A percentile compares a stretch with the other conserved stretches of the same genome.
Evolutionary conservation across 2,888 invertebrate species (phyloP).

Genomic region (Cynaeus angustus): DNA sequence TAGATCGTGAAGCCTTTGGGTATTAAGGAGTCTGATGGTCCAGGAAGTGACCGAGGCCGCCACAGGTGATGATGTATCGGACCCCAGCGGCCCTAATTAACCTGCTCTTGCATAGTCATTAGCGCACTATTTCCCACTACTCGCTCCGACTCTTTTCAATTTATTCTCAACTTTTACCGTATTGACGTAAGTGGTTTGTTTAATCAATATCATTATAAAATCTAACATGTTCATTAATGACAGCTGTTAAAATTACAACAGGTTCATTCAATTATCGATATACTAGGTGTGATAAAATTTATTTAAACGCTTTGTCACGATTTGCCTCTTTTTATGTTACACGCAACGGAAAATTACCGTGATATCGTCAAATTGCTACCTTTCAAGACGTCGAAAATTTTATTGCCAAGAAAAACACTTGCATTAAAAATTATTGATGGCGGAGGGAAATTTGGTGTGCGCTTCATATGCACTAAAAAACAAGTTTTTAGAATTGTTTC

Average conservation of each 20-base stretch:
- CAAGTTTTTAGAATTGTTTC: too few species aligned
- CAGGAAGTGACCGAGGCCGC: constrained; percentile 56
- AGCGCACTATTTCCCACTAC: constrained; percentile 49
- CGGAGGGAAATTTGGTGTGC: too few species aligned
- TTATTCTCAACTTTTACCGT: constrained; percentile 46
- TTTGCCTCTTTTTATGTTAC: too few species aligned
- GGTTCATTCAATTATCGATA: constrained; percentile 22
- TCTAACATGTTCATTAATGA: constrained; percentile 41
- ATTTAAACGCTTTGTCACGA: constrained; percentile 1
- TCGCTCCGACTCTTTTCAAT: too few species aligned
- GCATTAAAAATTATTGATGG: too few species aligned
- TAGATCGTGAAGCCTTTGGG: constrained; percentile 55
- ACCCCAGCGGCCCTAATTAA: constrained; percentile 61
- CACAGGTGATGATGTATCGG: constrained; percentile 61
- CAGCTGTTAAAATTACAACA: constrained; percentile 26
- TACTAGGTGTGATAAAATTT: background rate
- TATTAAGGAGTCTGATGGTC: constrained; percentile 54
- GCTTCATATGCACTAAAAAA: too few species aligned
- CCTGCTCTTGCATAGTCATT: constrained; percentile 59
- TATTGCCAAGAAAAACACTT: too few species aligned
- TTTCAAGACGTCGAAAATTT: too few species aligned
- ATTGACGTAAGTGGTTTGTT: too few species aligned
- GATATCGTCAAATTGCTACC: too few species aligned
- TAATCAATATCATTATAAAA: constrained; percentile 36
- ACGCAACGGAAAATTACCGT: too few species aligned